These are phyloP conservation scores for Pasiphila rectangulata DNA, from an alignment of 2,888 invertebrate genomes.

Conservation along the genomic window DNA sequence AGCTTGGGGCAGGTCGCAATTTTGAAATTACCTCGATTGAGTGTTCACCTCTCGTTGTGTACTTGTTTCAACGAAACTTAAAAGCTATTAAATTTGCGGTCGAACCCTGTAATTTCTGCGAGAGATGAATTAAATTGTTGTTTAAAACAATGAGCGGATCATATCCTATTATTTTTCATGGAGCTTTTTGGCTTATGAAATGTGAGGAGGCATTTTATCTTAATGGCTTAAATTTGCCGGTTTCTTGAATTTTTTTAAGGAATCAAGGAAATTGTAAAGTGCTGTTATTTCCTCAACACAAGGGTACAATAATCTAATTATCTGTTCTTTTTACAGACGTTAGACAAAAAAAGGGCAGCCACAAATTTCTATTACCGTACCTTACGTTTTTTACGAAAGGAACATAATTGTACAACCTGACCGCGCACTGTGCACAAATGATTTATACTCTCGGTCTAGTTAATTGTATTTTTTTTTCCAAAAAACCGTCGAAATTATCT, in stretches of 20 bases:
- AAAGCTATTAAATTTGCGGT: constrained; percentile 56
- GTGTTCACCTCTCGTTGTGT: constrained; percentile 59
- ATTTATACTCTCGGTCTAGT: constrained; percentile 70
- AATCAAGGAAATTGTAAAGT: constrained; percentile 22
- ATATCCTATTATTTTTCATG: constrained; percentile 34
- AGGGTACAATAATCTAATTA: constrained; percentile 56
- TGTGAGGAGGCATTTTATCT: constrained; percentile 9
- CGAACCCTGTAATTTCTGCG: constrained; percentile 50
- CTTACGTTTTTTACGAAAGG: constrained; percentile 55
- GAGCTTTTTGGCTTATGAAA: constrained; percentile 16
- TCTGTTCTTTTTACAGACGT: constrained; percentile 45
- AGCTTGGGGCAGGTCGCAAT: constrained; percentile 71
- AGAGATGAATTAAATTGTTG: constrained; percentile 51
- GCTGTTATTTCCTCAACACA: constrained; percentile 28
- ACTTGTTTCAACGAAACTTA: constrained; percentile 45
- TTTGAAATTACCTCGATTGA: constrained; percentile 74
- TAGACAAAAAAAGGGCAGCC: constrained; percentile 42
- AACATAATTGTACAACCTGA: constrained; percentile 75
- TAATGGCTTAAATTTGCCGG: constrained; percentile 23
- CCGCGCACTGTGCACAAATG: constrained; percentile 61
- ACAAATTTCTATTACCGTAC: constrained; percentile 59
- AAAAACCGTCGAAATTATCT: constrained; percentile 73
- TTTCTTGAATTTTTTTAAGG: constrained; percentile 19
- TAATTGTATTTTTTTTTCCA: constrained; percentile 78
- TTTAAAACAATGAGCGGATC: constrained; percentile 55